A percentile compares a stretch with the other conserved stretches of the same genome.
Evolutionary conservation across 2,113 vertebrate genomes (phyloP).

Genomic region (Phaethon lepturus): DNA sequence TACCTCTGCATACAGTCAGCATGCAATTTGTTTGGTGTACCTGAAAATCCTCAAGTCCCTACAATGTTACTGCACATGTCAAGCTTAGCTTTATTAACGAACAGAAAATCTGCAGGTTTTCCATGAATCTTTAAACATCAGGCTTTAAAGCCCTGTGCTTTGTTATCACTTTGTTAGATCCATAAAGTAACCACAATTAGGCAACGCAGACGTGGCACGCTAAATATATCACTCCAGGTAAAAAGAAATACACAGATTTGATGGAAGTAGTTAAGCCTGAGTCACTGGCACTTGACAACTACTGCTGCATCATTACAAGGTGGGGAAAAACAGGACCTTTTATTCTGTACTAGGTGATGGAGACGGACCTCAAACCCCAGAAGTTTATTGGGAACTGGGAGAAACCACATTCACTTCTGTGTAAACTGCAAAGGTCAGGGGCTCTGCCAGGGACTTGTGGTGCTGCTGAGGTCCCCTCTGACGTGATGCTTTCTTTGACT

Average conservation of each 20-base stretch:
- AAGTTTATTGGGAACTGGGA: background rate
- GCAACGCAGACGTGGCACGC: rapidly evolving
- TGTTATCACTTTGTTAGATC: background rate
- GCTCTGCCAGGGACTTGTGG: background rate
- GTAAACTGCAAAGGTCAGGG: background rate
- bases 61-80: background rate
- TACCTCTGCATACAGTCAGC: background rate
- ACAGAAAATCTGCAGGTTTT: background rate
- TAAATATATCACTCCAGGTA: background rate
- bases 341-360: background rate
- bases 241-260: background rate
- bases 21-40: background rate
- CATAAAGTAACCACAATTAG: background rate
- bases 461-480: background rate
- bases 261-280: background rate
- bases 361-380: background rate
- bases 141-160: background rate
- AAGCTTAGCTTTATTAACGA: background rate
- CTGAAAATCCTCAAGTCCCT: background rate
- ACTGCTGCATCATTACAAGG: background rate
- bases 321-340: rapidly evolving
- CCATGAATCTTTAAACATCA: background rate
- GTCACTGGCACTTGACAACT: rapidly evolving
- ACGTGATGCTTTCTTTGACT: background rate
- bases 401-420: background rate